Percentiles rank a stretch among this genome's conserved stretches.
These are phyloP conservation scores for Dromiciops gliroides DNA, from an alignment of 2,113 vertebrate species.

Conservation along the genomic window DNA sequence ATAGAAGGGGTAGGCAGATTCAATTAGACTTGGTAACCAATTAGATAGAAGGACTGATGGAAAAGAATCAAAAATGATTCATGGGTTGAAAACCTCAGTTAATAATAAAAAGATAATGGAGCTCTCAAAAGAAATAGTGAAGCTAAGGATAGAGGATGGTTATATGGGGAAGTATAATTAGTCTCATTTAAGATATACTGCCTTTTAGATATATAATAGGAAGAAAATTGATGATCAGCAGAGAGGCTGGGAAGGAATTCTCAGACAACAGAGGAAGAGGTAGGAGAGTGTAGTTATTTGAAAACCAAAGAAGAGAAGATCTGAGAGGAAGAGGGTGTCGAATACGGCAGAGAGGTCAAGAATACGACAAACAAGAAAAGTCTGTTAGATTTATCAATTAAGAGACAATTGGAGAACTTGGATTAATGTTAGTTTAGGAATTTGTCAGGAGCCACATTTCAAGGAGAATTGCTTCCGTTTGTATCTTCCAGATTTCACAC, in stretches of 20 bases:
- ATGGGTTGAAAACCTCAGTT: background rate
- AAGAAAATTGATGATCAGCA: background rate
- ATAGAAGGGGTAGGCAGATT: background rate
- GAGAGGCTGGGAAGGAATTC: background rate
- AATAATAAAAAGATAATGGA: background rate
- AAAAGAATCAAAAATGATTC: background rate
- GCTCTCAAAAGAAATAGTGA: background rate
- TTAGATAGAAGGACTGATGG: background rate
- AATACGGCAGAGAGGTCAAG: background rate
- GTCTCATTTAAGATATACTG: background rate
- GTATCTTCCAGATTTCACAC: background rate
- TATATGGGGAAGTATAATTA: background rate
- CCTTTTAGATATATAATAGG: background rate
- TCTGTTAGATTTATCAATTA: background rate
- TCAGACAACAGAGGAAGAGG: background rate
- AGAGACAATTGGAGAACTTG: background rate
- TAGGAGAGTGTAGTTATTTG: background rate
- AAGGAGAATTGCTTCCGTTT: background rate
- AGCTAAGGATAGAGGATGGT: background rate
- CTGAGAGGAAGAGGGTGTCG: background rate
- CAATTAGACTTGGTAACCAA: background rate
- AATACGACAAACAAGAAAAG: background rate
- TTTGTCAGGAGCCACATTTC: background rate
- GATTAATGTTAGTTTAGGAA: background rate
- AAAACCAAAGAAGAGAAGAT: background rate